Conservation (phyloP, 2,888 invertebrate species). For the Sphinx pinastri region DNA sequence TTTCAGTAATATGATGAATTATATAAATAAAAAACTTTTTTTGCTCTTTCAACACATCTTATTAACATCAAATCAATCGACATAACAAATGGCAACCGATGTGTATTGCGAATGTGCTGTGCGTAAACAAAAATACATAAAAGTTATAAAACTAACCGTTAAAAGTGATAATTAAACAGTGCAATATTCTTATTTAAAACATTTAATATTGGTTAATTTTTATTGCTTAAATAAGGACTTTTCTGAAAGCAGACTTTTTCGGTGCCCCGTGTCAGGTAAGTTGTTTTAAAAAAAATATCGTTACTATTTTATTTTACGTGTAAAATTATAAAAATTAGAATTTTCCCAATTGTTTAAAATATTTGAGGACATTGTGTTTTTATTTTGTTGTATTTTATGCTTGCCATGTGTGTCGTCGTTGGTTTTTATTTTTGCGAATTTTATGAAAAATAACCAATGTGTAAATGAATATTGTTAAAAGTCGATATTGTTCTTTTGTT, state of each 20-base stretch:
- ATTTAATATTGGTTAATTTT: background rate
- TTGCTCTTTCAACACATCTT: slow-evolving; percentile 17
- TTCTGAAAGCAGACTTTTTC: background rate
- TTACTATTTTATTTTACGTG: background rate
- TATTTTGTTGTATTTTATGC: slow-evolving; percentile 25
- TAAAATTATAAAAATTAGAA: background rate
- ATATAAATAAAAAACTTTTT: background rate
- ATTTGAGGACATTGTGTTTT: background rate
- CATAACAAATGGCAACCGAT: slow-evolving; percentile 32
- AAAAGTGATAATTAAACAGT: background rate
- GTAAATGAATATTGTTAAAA: background rate
- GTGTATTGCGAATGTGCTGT: slow-evolving; percentile 37
- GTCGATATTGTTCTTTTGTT: background rate
- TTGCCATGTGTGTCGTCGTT: slow-evolving; percentile 23
- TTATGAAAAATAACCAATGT: background rate
- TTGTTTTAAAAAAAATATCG: slow-evolving; percentile 33
- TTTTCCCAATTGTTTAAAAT: background rate
- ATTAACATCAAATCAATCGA: slow-evolving; percentile 48
- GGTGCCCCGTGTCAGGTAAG: slow-evolving; percentile 20
- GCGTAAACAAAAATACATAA: slow-evolving; percentile 46
- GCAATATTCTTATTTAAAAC: slow-evolving; percentile 5
- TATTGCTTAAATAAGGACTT: background rate
- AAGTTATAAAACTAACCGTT: background rate
- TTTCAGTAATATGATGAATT: background rate
- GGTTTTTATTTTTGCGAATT: slow-evolving; percentile 14